Evolutionary conservation across 2,888 invertebrate genomes (phyloP).

Genomic region (Globia sparganii): DNA sequence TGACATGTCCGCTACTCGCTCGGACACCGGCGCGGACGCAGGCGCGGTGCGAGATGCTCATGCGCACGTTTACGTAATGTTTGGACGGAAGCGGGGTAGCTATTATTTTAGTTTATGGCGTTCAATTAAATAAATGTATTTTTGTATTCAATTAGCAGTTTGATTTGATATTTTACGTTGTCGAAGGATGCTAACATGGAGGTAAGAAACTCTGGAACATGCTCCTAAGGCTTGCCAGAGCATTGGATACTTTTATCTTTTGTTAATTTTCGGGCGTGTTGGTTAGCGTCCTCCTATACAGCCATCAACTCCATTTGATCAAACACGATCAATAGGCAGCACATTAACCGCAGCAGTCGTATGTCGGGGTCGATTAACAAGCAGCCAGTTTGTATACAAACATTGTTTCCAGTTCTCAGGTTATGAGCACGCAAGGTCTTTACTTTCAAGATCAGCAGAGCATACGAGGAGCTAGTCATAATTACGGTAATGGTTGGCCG

Average conservation of each 20-base stretch:
- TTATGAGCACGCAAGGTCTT: slow-evolving; percentile 86
- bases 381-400: slow-evolving; percentile 81
- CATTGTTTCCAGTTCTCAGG: slow-evolving; percentile 83
- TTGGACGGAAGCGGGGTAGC: slow-evolving; percentile 59
- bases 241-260: slow-evolving; percentile 1
- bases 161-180: slow-evolving; percentile 37
- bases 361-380: slow-evolving; percentile 63
- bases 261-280: slow-evolving; percentile 6
- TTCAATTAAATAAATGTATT: slow-evolving; percentile 56
- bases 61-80: slow-evolving; percentile 54
- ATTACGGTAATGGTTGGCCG: slow-evolving; percentile 84
- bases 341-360: slow-evolving; percentile 20
- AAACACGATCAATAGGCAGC: slow-evolving; percentile 22
- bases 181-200: slow-evolving; percentile 11
- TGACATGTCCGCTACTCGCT: slow-evolving; percentile 70
- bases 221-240: not conserved
- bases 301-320: not conserved
- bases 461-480: slow-evolving; percentile 84
- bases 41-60: slow-evolving; percentile 43
- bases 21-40: slow-evolving; percentile 41
- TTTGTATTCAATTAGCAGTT: slow-evolving; percentile 59
- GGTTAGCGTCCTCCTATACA: slow-evolving; percentile 1
- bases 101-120: slow-evolving; percentile 59
- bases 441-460: slow-evolving; percentile 90
- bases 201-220: not conserved